Base-by-base conservation (phyloP, 2,888 invertebrate genomes). In the Cephalotes varians region DNA sequence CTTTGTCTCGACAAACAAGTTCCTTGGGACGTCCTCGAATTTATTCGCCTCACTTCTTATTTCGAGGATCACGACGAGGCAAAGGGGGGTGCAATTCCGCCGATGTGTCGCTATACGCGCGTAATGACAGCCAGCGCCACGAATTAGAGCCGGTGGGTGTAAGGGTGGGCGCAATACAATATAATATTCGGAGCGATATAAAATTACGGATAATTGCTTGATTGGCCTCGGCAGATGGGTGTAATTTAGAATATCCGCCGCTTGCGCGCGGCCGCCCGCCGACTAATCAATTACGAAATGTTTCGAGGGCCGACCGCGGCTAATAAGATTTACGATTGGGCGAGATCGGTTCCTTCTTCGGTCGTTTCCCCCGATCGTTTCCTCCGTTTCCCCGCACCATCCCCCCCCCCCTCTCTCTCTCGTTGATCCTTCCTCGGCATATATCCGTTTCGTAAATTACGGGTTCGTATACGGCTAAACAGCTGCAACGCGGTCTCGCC, bases 151-250 rank as follows among this genome's bases (percentile, higher is more conserved):
- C 58, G 67, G 44, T 56, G 64, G 76, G 64, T 28, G 69, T 31
- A 65, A 49, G 79, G 67, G 58, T 74, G 37, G 62, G 69, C 76
- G 40, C 83, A 77, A 82, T 69, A 60, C 81, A 83, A 89, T 86
- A 90, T 89, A 90, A 91, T 92, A 91, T 92, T 92, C 90, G 87
- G 87, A 90, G 86, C 87, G 88, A 91, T 88, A 90, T 90, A 88
- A 92, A 92, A 93, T 93, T 92, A 91, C 86, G 88, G 90, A 90
- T 92, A 92, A 93, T 93, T 93, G 91, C 87, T 91, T 90, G 91
- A 91, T 92, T 91, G 92, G 84, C 47, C 80, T n/a, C 85, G 88
- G 88, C 83, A 86, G 88, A 92, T 91, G 91, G 91, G 89, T 90
- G 91, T 92, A 92, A 92, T 92, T 92, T 91, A 91, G 88, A 65